These are phyloP conservation scores for Brachyhypopomus occidentalis DNA, from an alignment of 2,113 vertebrate species.

Conservation along the genomic window DNA sequence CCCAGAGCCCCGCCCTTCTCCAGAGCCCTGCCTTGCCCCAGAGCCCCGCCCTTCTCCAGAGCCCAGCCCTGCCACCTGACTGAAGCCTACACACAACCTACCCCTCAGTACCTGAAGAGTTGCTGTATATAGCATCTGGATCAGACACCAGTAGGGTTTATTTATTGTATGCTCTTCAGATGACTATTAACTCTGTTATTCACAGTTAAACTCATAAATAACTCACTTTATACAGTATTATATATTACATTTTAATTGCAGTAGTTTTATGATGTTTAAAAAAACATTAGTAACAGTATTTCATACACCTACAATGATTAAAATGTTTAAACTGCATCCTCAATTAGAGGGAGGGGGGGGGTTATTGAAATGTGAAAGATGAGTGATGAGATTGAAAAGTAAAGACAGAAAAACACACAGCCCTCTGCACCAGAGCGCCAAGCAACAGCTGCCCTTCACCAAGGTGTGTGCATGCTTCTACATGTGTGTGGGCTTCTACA, in stretches of 20 bases:
- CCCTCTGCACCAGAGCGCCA: slow-evolving; percentile 49
- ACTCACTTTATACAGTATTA: too few species aligned
- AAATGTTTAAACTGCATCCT: not conserved
- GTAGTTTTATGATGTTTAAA: not conserved
- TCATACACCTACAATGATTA: not conserved
- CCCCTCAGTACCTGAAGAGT: not conserved
- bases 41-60: not conserved
- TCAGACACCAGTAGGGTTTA: not conserved
- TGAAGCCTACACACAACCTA: not conserved
- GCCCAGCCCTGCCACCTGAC: not conserved
- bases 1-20: not conserved
- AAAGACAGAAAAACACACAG: slow-evolving; percentile 30
- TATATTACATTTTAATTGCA: too few species aligned
- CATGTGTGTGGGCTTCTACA: not conserved
- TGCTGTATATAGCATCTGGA: not conserved
- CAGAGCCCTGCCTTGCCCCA: too few species aligned
- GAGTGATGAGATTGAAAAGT: slow-evolving; percentile 42
- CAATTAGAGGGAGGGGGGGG: slow-evolving; percentile 21
- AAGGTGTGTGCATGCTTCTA: slow-evolving; percentile 44
- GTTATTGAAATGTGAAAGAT: slow-evolving; percentile 60
- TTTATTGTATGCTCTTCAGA: too few species aligned
- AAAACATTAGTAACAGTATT: not conserved
- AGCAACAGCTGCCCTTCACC: slow-evolving; percentile 70
- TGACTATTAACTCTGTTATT: too few species aligned
- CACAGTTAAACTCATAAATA: too few species aligned